Conservation (phyloP, 2,113 vertebrate genomes). For the Otolemur garnettii region DNA sequence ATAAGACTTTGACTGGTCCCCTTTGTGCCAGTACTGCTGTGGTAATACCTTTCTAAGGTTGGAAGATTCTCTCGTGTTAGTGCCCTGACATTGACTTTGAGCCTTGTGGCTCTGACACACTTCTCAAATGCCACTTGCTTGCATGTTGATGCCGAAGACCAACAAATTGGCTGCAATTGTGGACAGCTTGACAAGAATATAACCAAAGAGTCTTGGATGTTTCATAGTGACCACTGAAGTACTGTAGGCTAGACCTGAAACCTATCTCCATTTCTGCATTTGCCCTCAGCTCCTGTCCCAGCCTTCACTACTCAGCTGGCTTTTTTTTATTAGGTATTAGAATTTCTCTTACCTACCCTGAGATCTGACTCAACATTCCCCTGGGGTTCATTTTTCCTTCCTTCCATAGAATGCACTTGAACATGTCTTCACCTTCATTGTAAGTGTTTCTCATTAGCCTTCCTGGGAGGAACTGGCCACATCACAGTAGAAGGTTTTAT, state of each 20-base stretch:
- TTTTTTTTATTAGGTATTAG: neutral
- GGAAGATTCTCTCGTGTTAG: neutral
- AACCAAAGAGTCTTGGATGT: neutral
- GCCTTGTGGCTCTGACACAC: neutral
- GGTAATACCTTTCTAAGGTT: neutral
- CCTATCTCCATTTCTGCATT: neutral
- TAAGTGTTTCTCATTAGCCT: neutral
- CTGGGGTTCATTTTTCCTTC: neutral
- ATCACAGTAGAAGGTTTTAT: neutral
- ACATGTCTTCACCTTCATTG: neutral
- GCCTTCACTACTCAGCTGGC: neutral
- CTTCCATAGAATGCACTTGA: neutral
- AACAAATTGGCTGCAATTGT: neutral
- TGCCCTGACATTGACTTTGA: slow-evolving; percentile 5
- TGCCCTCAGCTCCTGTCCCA: neutral
- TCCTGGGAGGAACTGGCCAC: neutral
- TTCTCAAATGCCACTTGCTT: neutral
- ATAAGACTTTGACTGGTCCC: neutral
- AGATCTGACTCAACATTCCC: neutral
- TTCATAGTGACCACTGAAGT: neutral
- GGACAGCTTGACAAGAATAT: neutral
- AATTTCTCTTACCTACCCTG: neutral
- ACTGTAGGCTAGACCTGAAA: neutral
- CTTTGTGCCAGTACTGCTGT: neutral
- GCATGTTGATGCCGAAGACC: neutral